These are phyloP conservation scores for Spea hammondii DNA, from an alignment of 2,797 vertebrate genomes.

Conservation along the genomic window DNA sequence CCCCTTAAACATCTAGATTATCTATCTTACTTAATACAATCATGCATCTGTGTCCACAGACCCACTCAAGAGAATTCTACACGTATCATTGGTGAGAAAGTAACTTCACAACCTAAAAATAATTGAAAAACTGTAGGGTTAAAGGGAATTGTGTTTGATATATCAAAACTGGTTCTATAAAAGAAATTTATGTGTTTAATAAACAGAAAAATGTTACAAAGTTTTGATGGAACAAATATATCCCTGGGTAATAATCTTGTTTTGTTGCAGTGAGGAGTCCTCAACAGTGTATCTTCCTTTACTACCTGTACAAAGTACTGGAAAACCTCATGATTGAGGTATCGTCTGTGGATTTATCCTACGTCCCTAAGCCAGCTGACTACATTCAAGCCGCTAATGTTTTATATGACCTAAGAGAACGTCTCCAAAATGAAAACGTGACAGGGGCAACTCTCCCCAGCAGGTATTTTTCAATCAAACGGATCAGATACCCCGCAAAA, in stretches of 20 bases:
- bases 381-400: slow-evolving; percentile 26
- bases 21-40: slow-evolving; percentile 42
- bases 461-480: slow-evolving; percentile 29
- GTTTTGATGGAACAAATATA: no score
- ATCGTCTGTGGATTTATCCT: fast-evolving
- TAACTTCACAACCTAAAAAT: no score
- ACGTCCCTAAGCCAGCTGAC: background rate
- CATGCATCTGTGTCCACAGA: slow-evolving; percentile 38
- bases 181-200: no score
- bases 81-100: slow-evolving; percentile 10
- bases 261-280: slow-evolving; percentile 28
- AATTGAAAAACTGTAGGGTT: no score
- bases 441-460: slow-evolving; percentile 10
- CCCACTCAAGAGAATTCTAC: background rate
- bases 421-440: slow-evolving; percentile 21
- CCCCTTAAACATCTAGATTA: slow-evolving; percentile 29
- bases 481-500: no score
- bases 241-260: background rate
- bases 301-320: slow-evolving; percentile 53
- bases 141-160: no score
- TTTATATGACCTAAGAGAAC: slow-evolving; percentile 43
- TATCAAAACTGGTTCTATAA: no score
- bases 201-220: no score
- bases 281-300: slow-evolving; percentile 39
- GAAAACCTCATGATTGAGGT: slow-evolving; percentile 42